phyloP scores from a whole-genome alignment of 2,797 vertebrate species.

The Catharus ustulatus region DNA sequence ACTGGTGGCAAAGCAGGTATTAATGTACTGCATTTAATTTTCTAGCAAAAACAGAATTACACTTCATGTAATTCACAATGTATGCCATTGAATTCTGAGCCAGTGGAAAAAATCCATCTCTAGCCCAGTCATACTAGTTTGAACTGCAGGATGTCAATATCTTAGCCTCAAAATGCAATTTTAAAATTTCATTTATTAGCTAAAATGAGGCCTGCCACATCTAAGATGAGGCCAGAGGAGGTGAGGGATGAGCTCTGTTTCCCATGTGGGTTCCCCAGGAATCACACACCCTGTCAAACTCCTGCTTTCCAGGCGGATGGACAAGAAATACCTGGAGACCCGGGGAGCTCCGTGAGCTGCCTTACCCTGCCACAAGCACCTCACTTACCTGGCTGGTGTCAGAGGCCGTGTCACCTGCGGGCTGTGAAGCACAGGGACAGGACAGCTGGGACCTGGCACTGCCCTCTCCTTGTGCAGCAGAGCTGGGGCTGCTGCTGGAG shows the following conservation, averaged over 20 bases:
- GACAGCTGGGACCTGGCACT: too few relatives aligned
- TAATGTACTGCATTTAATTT: neutral
- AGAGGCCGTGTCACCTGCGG: neutral
- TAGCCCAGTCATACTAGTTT: neutral
- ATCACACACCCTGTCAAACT: accelerated
- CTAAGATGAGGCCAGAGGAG: neutral
- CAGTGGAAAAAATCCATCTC: neutral
- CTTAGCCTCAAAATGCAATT: neutral
- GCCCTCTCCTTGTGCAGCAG: neutral
- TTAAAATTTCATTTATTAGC: neutral
- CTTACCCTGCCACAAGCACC: neutral
- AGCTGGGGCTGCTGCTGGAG: neutral
- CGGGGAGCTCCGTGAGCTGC: neutral
- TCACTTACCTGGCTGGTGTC: accelerated
- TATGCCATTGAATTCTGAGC: neutral
- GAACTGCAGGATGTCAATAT: neutral
- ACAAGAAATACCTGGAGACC: neutral
- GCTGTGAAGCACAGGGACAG: accelerated
- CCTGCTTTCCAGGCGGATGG: neutral
- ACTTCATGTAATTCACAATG: neutral
- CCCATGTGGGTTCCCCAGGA: neutral
- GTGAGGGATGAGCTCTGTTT: neutral
- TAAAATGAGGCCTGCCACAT: neutral
- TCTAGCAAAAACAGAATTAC: neutral
- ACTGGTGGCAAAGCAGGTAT: neutral